phyloP scores from a whole-genome alignment of 2,113 vertebrate species.

The Myiagra hebetior region DNA sequence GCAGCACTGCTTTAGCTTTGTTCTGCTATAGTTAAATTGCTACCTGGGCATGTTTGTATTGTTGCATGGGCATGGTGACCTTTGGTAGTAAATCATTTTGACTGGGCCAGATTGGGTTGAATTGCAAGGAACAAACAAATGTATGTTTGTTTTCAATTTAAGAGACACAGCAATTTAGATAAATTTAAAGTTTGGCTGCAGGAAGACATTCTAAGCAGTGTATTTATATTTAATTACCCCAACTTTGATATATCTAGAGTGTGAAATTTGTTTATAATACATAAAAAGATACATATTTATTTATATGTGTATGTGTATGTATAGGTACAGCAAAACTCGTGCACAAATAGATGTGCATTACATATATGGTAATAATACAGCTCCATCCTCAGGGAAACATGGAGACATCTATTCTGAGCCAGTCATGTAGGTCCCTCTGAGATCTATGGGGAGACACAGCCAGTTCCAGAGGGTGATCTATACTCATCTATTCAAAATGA shows the following conservation, averaged over 20 bases:
- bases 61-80: neutral
- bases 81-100: neutral
- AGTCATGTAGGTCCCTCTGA: neutral
- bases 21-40: neutral
- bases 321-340: neutral
- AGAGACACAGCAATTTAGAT: neutral
- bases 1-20: neutral
- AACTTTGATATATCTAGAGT: neutral
- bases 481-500: neutral
- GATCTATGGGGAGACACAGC: neutral
- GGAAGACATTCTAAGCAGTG: neutral
- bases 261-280: neutral
- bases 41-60: neutral
- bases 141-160: neutral
- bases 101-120: neutral
- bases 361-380: neutral
- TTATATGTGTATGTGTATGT: neutral
- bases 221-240: neutral
- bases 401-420: neutral
- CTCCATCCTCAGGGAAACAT: neutral
- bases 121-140: neutral
- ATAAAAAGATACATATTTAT: neutral
- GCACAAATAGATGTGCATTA: neutral
- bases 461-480: neutral
- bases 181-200: neutral